A percentile compares a stretch with the other conserved stretches of the same genome.
phyloP scores from a whole-genome alignment of 2,888 invertebrate genomes.

The Erynnis tages region DNA sequence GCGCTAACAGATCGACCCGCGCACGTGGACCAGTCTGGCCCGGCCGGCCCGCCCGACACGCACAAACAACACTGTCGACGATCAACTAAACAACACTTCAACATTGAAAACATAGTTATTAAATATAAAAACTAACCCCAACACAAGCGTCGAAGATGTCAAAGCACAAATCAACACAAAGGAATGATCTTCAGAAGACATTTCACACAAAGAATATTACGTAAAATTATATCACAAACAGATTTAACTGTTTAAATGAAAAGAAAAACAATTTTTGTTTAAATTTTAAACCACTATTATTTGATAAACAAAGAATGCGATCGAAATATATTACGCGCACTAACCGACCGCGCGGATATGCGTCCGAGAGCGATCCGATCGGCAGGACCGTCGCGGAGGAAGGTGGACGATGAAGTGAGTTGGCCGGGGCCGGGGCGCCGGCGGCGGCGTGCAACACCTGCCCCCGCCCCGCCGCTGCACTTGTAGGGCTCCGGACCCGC shows the following conservation, averaged over 20 bases:
- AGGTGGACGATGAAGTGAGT: conserved; percentile 52
- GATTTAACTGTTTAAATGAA: no score
- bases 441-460: conserved; percentile 63
- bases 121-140: neutral
- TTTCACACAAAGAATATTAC: conserved; percentile 6
- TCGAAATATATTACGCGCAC: conserved; percentile 13
- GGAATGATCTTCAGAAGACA: neutral
- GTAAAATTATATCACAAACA: neutral
- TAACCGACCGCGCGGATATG: conserved; percentile 1
- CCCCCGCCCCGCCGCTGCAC: conserved; percentile 50
- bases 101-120: neutral
- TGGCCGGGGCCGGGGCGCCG: conserved; percentile 35
- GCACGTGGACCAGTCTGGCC: conserved; percentile 51
- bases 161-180: conserved; percentile 8
- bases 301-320: neutral
- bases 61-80: conserved; percentile 38
- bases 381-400: conserved; percentile 35
- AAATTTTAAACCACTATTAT: no score
- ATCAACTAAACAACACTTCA: conserved; percentile 37
- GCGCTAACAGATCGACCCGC: conserved; percentile 70
- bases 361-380: neutral
- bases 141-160: neutral
- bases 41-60: conserved; percentile 35
- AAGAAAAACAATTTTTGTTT: no score
- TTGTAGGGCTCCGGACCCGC: conserved; percentile 68